A percentile compares a stretch with the other conserved stretches of the same genome.
These are phyloP conservation scores for Drosophila austrosaltans DNA, from an alignment of 2,888 invertebrate genomes.

Conservation along the genomic window DNA sequence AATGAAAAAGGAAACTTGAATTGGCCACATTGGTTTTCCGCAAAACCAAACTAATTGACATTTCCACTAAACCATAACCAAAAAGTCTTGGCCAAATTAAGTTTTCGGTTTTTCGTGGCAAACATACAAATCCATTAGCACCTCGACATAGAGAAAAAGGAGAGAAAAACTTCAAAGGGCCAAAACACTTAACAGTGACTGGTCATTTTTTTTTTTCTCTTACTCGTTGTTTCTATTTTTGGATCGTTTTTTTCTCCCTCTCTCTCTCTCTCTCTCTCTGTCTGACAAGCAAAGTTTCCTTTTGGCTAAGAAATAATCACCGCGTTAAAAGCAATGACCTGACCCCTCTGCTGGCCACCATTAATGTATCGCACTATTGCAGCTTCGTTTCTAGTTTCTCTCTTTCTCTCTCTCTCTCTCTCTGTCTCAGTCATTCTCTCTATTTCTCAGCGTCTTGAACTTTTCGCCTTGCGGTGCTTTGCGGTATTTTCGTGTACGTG, in stretches of 20 bases:
- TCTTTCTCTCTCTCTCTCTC: slow-evolving; percentile 8
- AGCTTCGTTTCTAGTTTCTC: slow-evolving; percentile 51
- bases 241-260: neutral
- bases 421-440: neutral
- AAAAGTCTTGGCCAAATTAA: slow-evolving; percentile 51
- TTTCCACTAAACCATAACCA: slow-evolving; percentile 32
- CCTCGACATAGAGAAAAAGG: neutral
- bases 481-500: slow-evolving; percentile 70
- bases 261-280: slow-evolving; percentile 29
- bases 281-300: slow-evolving; percentile 30
- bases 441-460: slow-evolving; percentile 12
- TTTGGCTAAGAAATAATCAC: slow-evolving; percentile 58
- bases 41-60: slow-evolving; percentile 40
- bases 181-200: slow-evolving; percentile 26
- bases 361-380: slow-evolving; percentile 30
- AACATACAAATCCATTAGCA: slow-evolving; percentile 56
- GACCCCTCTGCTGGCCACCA: slow-evolving; percentile 39
- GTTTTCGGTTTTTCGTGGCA: slow-evolving; percentile 40
- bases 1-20: neutral
- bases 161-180: slow-evolving; percentile 55
- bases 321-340: slow-evolving; percentile 69
- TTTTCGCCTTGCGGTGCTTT: slow-evolving; percentile 48
- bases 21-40: slow-evolving; percentile 7
- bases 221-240: slow-evolving; percentile 14
- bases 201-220: slow-evolving; percentile 21